Evolutionary conservation across 2,797 vertebrate genomes (phyloP), one percentile per base, ranked within the genome.

Genomic region (Sebastes matsubarae): DNA sequence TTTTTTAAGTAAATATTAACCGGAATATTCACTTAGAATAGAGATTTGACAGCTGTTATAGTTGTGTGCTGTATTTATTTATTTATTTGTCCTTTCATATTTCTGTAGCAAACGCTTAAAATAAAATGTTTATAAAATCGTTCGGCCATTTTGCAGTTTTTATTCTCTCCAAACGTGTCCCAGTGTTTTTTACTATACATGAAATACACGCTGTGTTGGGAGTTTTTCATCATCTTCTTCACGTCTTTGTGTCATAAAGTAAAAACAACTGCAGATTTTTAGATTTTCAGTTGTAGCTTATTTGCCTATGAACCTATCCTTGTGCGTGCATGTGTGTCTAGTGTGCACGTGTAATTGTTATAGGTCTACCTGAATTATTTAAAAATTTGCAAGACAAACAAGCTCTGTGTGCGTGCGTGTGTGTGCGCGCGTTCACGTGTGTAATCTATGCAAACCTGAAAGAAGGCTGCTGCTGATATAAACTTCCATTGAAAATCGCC

Each of bases 341-440:
- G 3, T 54, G 65, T 78, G 72, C 36, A 14, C 9, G 75, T 36
- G 63, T 63, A 73, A 77, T 77, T 85, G 57, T 77, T 71, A 20
- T 30, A 67, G 30, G 22, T 77, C 46, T 46, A 24, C 24, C 46
- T 87, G 73, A 78, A 82, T 86, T 84, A 83, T 87, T 79, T 14
- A 54, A 36, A 34, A 54, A 82, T 83, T 89, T 87, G 83, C 83
- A 88, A 89, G 82, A 80, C 87, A 91, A 88, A 87, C 72, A 82
- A 59, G 68, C 27, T 60, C 27, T 60, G 1, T 38, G 42, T 58
- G 38, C 13, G 38, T 63, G 2, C 32, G 42, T 58, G 52, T 42
- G 25, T 13, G 68, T 63, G 30, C 6, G 32, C 20, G 50, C 58
- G 58, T 61, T 59, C 32, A 52, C 3, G 71, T 75, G 61, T 67